Percentiles rank a stretch among this genome's conserved stretches.
Conservation (phyloP, 2,113 vertebrate species). For the Charina bottae region DNA sequence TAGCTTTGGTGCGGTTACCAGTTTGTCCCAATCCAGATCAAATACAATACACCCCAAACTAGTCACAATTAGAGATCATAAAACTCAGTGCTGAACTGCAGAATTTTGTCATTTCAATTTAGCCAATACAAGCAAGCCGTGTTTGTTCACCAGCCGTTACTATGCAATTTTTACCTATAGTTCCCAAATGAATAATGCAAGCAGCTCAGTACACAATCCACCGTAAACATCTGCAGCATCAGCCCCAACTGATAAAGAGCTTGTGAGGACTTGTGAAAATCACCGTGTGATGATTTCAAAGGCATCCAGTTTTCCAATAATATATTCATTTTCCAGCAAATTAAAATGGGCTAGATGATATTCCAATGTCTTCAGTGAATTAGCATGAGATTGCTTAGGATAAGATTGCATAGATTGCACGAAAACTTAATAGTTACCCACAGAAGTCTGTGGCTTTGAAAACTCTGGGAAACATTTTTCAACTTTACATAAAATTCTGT, state of each 20-base stretch:
- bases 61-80: neutral
- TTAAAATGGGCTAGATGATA: neutral
- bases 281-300: neutral
- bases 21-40: neutral
- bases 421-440: constrained; percentile 27
- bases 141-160: neutral
- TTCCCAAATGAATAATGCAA: neutral
- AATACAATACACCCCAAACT: neutral
- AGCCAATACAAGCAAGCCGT: neutral
- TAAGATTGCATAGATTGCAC: constrained; percentile 51
- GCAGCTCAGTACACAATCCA: neutral
- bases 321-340: neutral
- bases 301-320: neutral
- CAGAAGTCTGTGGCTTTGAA: constrained; percentile 14
- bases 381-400: constrained; percentile 1
- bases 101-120: neutral
- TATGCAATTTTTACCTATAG: neutral
- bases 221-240: neutral
- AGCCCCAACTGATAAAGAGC: neutral
- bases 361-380: constrained; percentile 26
- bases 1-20: neutral
- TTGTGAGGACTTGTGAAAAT: neutral
- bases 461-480: constrained; percentile 20
- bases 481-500: neutral
- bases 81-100: neutral